Conservation (phyloP, 2,797 vertebrate species). For the Oceanodroma leucorhoa region DNA sequence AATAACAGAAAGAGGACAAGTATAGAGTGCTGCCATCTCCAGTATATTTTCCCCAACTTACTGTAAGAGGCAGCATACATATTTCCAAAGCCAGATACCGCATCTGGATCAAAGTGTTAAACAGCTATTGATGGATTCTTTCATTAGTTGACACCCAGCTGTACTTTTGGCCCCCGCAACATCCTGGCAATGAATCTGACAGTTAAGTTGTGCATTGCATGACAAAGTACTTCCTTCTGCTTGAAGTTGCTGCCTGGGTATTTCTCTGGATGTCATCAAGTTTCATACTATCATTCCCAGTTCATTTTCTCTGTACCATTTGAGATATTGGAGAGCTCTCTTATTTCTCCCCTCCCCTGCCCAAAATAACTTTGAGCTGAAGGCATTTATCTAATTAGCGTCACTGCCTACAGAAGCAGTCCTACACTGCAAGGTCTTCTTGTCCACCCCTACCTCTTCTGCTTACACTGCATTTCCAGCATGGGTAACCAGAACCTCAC, state of each 20-base stretch:
- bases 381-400: neutral
- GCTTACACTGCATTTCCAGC: neutral
- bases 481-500: neutral
- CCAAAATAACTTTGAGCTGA: neutral
- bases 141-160: neutral
- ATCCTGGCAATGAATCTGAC: slow-evolving; percentile 11
- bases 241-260: neutral
- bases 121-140: neutral
- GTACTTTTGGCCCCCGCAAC: neutral
- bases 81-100: neutral
- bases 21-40: neutral
- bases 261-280: neutral
- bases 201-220: neutral
- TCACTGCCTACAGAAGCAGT: neutral
- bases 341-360: neutral
- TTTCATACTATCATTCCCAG: neutral
- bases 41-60: neutral
- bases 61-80: neutral
- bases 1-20: neutral
- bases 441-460: neutral
- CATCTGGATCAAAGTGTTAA: slow-evolving; percentile 29
- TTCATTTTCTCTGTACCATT: neutral
- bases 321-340: neutral
- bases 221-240: slow-evolving; percentile 11
- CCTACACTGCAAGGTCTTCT: neutral